Base-by-base conservation (phyloP, 2,797 vertebrate species). In the Dicrostonyx torquatus region DNA sequence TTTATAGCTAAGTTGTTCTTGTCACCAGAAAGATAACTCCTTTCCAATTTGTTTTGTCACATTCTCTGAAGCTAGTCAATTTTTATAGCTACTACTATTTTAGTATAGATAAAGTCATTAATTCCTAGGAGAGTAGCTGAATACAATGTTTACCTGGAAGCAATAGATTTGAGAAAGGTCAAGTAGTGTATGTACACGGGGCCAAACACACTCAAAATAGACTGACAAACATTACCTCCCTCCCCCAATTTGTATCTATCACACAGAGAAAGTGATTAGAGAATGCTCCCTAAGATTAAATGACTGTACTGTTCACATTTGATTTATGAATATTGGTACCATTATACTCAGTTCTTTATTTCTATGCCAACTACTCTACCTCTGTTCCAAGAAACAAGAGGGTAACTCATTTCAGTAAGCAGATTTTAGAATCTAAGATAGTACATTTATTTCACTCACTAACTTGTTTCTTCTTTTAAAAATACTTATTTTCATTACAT, bases 351-450 rank as follows among this genome's bases (percentile, higher is more conserved):
- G 34, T 34, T 87, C n/a, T 91, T 89, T 40, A 64, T 84, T 95
- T 87, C 20, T 58, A 55, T 84, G 26, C 37, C 94, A 92, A 82
- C 18, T 66, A 43, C 88, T 90, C 22, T 31, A 92, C 70, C 20
- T 92, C 83, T 80, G 77, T 48, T 72, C 87, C 45, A 20, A 90
- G 43, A 96, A 93, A 58, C 18, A 58, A 94, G 53, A 89, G 43
- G 26, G 24, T 17, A 91, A 90, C 82, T 90, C 76, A 73, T 66
- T 78, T 55, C 14, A 58, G 8, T 85, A 93, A 95, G 31, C 24
- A 91, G 24, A 87, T 96, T 82, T 79, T 79, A n/a, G 72, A 43
- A 89, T 40, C 64, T 78, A 82, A 86, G 22, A 82, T 60, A 66
- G 53, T 78, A 31, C 14, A 31, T 82, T 62, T 80, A 45, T 31